Evolutionary conservation across 2,113 vertebrate genomes (phyloP), one percentile per base, ranked within the genome.

Genomic region (Sula dactylatra): DNA sequence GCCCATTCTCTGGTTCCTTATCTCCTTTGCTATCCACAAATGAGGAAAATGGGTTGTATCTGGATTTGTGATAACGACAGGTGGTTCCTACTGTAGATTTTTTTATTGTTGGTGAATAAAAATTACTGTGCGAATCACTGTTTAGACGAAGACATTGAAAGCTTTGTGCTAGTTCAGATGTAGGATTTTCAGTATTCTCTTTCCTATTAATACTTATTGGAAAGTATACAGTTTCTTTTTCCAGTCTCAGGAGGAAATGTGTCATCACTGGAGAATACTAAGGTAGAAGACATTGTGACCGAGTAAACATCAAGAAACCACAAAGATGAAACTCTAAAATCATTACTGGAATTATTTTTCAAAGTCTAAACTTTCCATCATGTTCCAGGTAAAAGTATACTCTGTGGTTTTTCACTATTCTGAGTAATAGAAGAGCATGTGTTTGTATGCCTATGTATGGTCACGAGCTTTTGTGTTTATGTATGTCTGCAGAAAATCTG

Each of bases 51-150:
- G 45, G 18, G 4, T 31, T 86, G 6, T 49, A 25, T 49, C 31
- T 71, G 65, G 7, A 45, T n/a, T 69, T 17, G 3, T 29, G 20
- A 2, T 26, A n/a, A 29, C 1, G 11, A 32, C 25, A 74, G n/a
- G 2, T 52, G 34, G 20, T 77, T 81, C 44, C 18, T 66, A 14
- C 17, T 38, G n/a, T n/a, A 59, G 38, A 7, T 29, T 45, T 11
- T 11, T 50, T 79, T 65, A 52, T 54, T 77, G 16, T 11, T 80
- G 45, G 55, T 78, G 81, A 66, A 54, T 58, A 20, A 82, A 83
- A 74, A 62, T n/a, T 0, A 13, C 16, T 27, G 2, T 16, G 6
- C n/a, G 66, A 62, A 27, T 5, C 7, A 12, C 29, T 32, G 4
- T 26, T 91, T 58, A 64, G 19, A n/a, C 58, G 10, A 78, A 79